Evolutionary conservation across 2,797 vertebrate genomes (phyloP).

Genomic region (Morus bassanus): DNA sequence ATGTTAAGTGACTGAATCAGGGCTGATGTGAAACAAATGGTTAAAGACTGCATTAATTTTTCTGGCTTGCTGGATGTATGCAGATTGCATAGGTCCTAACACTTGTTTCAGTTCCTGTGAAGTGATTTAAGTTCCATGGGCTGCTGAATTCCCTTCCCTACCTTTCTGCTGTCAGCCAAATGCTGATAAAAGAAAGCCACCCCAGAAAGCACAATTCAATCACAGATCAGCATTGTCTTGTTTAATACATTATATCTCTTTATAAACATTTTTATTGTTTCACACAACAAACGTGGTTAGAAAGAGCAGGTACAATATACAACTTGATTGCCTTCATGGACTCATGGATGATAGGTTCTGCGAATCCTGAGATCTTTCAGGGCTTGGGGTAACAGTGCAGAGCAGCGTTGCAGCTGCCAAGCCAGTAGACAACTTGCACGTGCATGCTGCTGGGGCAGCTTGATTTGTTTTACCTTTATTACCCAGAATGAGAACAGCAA

Average conservation of each 20-base stretch:
- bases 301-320: background rate
- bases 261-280: background rate
- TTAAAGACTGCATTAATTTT: background rate
- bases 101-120: background rate
- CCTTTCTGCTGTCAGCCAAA: background rate
- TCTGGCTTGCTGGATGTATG: background rate
- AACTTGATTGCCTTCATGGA: background rate
- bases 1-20: background rate
- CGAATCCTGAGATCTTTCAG: background rate
- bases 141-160: background rate
- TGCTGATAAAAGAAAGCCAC: background rate
- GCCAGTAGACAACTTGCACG: background rate
- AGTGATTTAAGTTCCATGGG: background rate
- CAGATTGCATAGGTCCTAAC: background rate
- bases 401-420: background rate
- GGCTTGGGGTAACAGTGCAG: background rate
- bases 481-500: background rate
- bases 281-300: background rate
- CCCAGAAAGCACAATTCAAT: background rate
- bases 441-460: background rate
- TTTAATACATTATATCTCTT: background rate
- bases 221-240: background rate
- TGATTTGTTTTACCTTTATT: background rate
- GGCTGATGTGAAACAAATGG: background rate
- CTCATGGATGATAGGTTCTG: background rate